Base-by-base conservation (phyloP, 2,888 invertebrate genomes). In the Spialia ferax region DNA sequence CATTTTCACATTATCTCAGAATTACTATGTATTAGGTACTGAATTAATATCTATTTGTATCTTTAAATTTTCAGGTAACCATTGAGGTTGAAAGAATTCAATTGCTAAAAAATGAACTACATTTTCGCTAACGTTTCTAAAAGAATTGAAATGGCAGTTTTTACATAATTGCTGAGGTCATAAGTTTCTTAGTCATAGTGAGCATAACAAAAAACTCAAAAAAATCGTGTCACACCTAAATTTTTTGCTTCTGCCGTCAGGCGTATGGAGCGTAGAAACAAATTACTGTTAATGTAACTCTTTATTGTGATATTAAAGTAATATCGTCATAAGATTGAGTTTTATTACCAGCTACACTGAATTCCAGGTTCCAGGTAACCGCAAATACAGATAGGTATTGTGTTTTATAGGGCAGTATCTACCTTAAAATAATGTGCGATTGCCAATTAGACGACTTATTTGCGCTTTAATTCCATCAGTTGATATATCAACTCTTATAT, bases 241-340 rank as follows among this genome's bases (percentile, higher is more conserved):
- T 18, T 26, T 38, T 50, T 23, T 38, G 59, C 22, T 22, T 26
- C 54, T 60, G 18, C 11, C 42, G 50, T 13, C 23, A 13, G 11
- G 2, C 13, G 10, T 20, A 26, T 60, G 26, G 57, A 26, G 52
- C 65, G 55, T 71, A 70, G 70, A 67, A 64, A 70, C 69, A 69
- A 45, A 64, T 70, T 79, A 83, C 77, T 79, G 74, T 79, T 54
- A 81, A 79, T 80, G 77, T 83, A 82, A 80, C 71, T 77, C 73
- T 80, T 78, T 81, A 81, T 83, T 87, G 88, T 87, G 88, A 88
- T 88, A 87, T 87, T 86, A 86, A 86, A 87, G 18, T 79, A 82
- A 86, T 87, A 83, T 86, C 83, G 78, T 76, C 76, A 75, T 74
- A 71, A 73, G 60, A 66, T 62, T 5, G 55, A 22, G 23, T 65